Evolutionary conservation across 2,113 vertebrate genomes (phyloP).

Genomic region (Aythya baeri): DNA sequence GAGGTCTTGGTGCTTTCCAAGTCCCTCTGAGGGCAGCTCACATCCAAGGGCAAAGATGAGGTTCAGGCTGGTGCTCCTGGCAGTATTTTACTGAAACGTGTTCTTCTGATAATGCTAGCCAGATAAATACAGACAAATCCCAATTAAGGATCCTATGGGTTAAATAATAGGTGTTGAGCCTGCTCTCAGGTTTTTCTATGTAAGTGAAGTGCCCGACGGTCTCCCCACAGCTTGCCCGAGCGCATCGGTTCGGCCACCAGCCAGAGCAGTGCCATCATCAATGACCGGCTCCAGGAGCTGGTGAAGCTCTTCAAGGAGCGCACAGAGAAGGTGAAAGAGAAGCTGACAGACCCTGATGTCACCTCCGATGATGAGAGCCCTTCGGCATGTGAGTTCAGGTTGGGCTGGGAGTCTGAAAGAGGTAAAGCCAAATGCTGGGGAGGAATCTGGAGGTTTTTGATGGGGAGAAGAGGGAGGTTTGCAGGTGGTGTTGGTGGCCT

Average conservation of each 20-base stretch:
- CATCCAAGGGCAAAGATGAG: background rate
- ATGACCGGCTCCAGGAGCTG: slow-evolving; percentile 87
- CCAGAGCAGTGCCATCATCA: slow-evolving; percentile 78
- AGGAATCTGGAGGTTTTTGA: too few relatives aligned
- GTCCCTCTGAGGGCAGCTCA: background rate
- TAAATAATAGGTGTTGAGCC: background rate
- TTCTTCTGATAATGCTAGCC: too few relatives aligned
- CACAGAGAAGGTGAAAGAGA: slow-evolving; percentile 87
- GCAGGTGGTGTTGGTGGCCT: too few relatives aligned
- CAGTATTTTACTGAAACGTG: background rate
- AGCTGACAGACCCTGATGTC: slow-evolving; percentile 85
- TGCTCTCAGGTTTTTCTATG: background rate
- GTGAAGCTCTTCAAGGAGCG: slow-evolving; percentile 89
- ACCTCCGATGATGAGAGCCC: slow-evolving; percentile 90
- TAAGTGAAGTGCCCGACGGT: fast-evolving
- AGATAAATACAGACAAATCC: background rate
- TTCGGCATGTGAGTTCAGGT: slow-evolving; percentile 78
- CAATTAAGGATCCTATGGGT: background rate
- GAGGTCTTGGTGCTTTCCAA: background rate
- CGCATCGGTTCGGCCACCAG: slow-evolving; percentile 80
- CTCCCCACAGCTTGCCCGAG: slow-evolving; percentile 72
- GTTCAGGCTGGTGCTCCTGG: background rate
- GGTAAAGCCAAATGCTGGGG: too few relatives aligned
- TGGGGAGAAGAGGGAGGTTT: too few relatives aligned
- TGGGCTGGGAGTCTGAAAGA: background rate